Percentiles rank a stretch among this genome's conserved stretches.
Conservation (phyloP, 2,888 invertebrate genomes). For the Acronicta psi region DNA sequence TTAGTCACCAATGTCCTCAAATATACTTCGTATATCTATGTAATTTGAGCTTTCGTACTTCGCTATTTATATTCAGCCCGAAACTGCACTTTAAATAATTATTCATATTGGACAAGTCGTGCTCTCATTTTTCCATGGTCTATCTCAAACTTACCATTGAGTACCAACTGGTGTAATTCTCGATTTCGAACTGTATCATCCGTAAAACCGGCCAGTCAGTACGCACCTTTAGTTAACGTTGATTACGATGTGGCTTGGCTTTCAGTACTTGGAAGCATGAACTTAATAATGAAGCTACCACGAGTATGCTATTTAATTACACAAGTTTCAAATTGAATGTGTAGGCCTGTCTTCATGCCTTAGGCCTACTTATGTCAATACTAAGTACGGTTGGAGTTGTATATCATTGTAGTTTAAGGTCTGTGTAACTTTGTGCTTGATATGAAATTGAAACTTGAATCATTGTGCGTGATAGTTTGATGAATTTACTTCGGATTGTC, state of each 20-base stretch:
- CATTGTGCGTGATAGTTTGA: slow-evolving; percentile 16
- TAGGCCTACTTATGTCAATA: slow-evolving; percentile 7
- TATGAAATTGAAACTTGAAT: slow-evolving; percentile 27
- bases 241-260: slow-evolving; percentile 33
- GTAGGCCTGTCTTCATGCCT: background rate
- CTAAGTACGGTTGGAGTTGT: slow-evolving; percentile 12
- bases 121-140: no score
- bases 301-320: slow-evolving; percentile 20
- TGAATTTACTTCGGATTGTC: background rate
- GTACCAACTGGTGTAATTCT: no score
- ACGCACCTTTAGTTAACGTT: slow-evolving; percentile 7
- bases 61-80: no score
- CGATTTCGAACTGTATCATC: no score
- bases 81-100: no score
- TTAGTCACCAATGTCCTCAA: no score
- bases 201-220: background rate
- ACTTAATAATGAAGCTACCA: slow-evolving; percentile 20
- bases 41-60: no score
- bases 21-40: no score
- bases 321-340: slow-evolving; percentile 30
- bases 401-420: slow-evolving; percentile 1
- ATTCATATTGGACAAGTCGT: no score
- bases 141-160: no score
- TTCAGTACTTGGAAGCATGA: slow-evolving; percentile 15
- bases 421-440: slow-evolving; percentile 13